Base-by-base conservation (phyloP, 2,797 vertebrate genomes). In the Buphagus erythrorhynchus region DNA sequence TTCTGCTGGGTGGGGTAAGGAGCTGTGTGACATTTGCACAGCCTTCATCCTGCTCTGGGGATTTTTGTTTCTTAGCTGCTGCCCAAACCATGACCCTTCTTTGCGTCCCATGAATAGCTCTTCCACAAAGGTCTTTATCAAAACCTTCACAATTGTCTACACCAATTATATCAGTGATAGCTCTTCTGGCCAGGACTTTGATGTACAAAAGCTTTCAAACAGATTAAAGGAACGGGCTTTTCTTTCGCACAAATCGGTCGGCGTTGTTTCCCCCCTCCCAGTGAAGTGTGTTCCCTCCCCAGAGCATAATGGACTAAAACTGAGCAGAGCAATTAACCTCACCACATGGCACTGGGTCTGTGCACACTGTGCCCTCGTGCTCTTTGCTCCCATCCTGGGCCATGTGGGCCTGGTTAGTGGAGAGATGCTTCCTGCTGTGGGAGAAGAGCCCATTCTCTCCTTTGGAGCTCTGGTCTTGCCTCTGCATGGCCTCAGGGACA, bases 221-320 rank as follows among this genome's bases (percentile, higher is more conserved):
- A 83, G 48, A 95, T 86, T 83, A 83, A 95, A 95, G 75, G 52
- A 86, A 51, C 2, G 2, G 26, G n/a, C 16, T 87, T 89, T 87
- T 38, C 83, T 81, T 51, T 69, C 16, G 24, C 52, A 29, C 51
- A 71, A 48, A n/a, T 51, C 0, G 0, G 6, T 62, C 0, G 0
- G 42, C 75, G 80, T 76, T 72, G 24, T 81, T 71, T 12, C 6
- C 25, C 17, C 5, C 7, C 0, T 0, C 15, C 40, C 54, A 46
- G 54, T 4, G 17, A 82, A 82, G 51, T 15, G 16, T 5, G 10
- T 46, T 81, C 19, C 16, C 17, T 18, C 31, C 84, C 42, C 31
- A 21, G 52, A 59, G 36, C 48, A 31, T 0, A 0, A 52, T 2
- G n/a, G 61, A 33, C 57, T 87, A 63, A 85, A 85, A 42, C 9